A percentile compares a stretch with the other conserved stretches of the same genome.
Conservation (phyloP, 2,888 invertebrate species). For the Xylophagus ater region DNA sequence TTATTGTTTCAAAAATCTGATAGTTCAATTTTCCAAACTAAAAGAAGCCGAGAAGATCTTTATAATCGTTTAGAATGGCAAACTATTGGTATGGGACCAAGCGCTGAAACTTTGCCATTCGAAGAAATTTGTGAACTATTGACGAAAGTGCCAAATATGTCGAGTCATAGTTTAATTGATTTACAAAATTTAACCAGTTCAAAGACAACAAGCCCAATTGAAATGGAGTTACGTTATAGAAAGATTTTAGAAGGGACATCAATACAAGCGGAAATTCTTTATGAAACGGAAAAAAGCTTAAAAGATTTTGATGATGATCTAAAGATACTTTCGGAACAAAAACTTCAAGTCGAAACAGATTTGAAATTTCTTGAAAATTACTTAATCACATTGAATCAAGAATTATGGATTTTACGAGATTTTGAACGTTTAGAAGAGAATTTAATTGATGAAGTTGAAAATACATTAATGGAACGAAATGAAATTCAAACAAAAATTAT, state of each 20-base stretch:
- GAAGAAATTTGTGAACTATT: slow-evolving; percentile 1
- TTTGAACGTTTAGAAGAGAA: slow-evolving; percentile 59
- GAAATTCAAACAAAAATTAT: slow-evolving; percentile 43
- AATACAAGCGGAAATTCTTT: slow-evolving; percentile 55
- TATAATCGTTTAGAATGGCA: slow-evolving; percentile 7
- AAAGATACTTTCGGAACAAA: slow-evolving; percentile 43
- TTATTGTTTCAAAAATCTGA: slow-evolving; percentile 23
- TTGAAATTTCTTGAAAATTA: slow-evolving; percentile 50
- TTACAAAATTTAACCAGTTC: slow-evolving; percentile 11
- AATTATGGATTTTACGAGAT: slow-evolving; percentile 59
- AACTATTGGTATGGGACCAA: neutral
- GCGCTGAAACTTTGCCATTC: neutral
- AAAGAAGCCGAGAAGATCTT: slow-evolving; percentile 1
- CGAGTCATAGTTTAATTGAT: neutral
- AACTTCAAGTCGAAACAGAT: slow-evolving; percentile 48
- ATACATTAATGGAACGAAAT: slow-evolving; percentile 44
- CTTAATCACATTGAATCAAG: slow-evolving; percentile 58
- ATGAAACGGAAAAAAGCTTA: slow-evolving; percentile 47
- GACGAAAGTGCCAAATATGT: too few species aligned
- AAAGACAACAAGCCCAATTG: slow-evolving; percentile 19
- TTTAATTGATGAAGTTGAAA: slow-evolving; percentile 48
- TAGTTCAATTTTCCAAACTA: slow-evolving; percentile 1
- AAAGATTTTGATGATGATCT: slow-evolving; percentile 55
- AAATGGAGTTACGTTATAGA: slow-evolving; percentile 24
- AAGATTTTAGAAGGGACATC: slow-evolving; percentile 42